Evolutionary conservation across 2,797 vertebrate species (phyloP).

Genomic region (Tamandua tetradactyla): DNA sequence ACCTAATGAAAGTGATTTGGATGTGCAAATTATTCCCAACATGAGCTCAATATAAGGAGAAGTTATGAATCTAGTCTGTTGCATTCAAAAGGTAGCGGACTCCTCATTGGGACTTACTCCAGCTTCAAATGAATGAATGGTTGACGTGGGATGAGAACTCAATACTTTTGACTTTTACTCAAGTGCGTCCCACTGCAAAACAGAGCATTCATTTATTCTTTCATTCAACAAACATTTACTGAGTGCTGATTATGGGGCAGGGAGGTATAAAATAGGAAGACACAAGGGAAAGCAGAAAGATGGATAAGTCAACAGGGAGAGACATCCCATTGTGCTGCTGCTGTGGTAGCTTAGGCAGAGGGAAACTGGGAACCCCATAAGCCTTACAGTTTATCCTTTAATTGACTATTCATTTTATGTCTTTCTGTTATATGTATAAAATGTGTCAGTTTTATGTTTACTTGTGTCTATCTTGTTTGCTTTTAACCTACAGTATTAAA

Average conservation of each 20-base stretch:
- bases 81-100: neutral
- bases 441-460: neutral
- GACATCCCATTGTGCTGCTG: rapidly evolving
- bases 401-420: neutral
- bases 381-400: neutral
- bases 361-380: neutral
- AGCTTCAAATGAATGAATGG: neutral
- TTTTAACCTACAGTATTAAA: neutral
- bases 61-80: neutral
- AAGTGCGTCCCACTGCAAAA: neutral
- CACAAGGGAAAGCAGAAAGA: neutral
- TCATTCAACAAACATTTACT: neutral
- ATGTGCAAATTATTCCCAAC: neutral
- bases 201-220: neutral
- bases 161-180: neutral
- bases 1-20: neutral
- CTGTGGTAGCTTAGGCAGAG: neutral
- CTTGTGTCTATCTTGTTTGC: neutral
- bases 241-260: neutral
- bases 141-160: neutral
- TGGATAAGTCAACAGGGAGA: neutral
- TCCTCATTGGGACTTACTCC: neutral
- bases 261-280: neutral
- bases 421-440: neutral
- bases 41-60: neutral